A percentile compares a stretch with the other conserved stretches of the same genome.
phyloP scores from a whole-genome alignment of 2,888 invertebrate species.

The Eremobia ochroleuca region DNA sequence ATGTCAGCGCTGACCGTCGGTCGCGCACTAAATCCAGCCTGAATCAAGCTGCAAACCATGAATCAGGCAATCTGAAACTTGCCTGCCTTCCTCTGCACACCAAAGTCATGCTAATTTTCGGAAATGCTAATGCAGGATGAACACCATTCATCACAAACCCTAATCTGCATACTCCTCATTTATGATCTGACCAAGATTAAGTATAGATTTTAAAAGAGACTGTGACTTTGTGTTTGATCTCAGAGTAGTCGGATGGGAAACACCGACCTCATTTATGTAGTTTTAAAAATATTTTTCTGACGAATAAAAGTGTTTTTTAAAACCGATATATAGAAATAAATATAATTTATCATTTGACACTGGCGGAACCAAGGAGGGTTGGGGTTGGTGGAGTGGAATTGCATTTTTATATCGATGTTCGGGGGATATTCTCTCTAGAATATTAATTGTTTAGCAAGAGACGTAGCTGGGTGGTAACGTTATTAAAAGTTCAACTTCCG shows the following conservation, averaged over 20 bases:
- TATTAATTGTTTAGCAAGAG: background rate
- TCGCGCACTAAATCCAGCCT: too few relatives aligned
- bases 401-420: background rate
- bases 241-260: too few relatives aligned
- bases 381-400: background rate
- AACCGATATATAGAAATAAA: background rate
- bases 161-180: background rate
- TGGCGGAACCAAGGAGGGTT: background rate
- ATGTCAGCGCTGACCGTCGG: too few relatives aligned
- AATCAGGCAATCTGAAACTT: background rate
- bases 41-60: background rate
- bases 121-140: background rate
- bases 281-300: background rate
- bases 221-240: background rate
- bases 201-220: background rate
- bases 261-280: too few relatives aligned
- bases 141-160: constrained; percentile 2
- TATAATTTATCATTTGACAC: background rate
- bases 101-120: constrained; percentile 1
- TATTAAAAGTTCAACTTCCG: background rate
- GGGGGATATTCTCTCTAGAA: background rate
- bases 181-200: background rate
- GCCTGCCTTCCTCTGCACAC: background rate
- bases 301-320: background rate
- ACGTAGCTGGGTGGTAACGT: background rate